Conservation (phyloP, 2,888 invertebrate genomes). For the Phaonia tiefii region DNA sequence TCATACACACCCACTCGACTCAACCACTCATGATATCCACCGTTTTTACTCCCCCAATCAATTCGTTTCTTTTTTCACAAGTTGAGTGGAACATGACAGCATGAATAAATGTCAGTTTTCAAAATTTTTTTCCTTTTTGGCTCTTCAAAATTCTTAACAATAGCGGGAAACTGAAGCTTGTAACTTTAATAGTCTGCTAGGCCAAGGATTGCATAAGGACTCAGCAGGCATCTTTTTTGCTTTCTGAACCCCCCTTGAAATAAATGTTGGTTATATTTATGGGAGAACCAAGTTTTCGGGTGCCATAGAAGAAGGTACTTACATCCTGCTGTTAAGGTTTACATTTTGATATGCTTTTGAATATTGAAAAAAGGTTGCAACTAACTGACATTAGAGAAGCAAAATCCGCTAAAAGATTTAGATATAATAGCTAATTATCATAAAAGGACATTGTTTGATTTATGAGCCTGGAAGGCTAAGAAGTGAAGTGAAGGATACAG, state of each 20-base stretch:
- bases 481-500: too few species aligned
- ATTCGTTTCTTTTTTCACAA: constrained; percentile 39
- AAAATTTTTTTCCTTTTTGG: constrained; percentile 22
- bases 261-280: constrained; percentile 11
- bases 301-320: neutral
- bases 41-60: constrained; percentile 35
- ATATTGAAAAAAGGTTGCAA: constrained; percentile 5
- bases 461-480: too few species aligned
- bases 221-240: constrained; percentile 10
- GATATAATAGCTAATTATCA: constrained; percentile 1
- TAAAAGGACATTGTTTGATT: neutral
- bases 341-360: constrained; percentile 3
- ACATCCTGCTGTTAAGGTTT: constrained; percentile 22
- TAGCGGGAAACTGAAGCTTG: constrained; percentile 22
- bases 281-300: neutral
- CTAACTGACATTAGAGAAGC: neutral
- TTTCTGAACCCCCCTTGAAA: neutral
- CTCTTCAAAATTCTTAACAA: constrained; percentile 15
- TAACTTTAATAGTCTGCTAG: constrained; percentile 22
- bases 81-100: constrained; percentile 50
- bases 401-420: neutral
- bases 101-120: constrained; percentile 62
- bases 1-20: constrained; percentile 18
- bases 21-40: neutral
- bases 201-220: neutral